Evolutionary conservation across 2,113 vertebrate species (phyloP).

Genomic region (Mellivora capensis): DNA sequence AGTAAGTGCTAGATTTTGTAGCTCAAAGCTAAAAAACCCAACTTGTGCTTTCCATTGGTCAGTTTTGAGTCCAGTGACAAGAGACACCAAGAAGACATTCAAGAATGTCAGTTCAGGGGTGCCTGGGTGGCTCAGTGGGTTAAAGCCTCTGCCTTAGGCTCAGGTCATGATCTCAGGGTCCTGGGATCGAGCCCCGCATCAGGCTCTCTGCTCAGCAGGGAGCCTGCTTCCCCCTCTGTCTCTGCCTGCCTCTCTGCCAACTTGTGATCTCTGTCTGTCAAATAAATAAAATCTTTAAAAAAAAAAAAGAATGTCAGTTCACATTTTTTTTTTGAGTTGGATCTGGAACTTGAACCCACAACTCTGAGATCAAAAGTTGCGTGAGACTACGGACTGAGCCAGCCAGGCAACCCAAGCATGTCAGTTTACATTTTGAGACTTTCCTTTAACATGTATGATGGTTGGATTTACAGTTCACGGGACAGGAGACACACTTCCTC

Average conservation of each 20-base stretch:
- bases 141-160: too few species aligned
- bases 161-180: too few species aligned
- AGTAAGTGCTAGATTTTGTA: neutral
- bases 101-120: neutral
- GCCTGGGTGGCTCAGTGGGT: too few species aligned
- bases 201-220: too few species aligned
- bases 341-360: constrained; percentile 76
- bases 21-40: neutral
- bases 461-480: neutral
- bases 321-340: neutral
- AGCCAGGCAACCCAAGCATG: constrained; percentile 53
- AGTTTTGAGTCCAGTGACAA: constrained; percentile 4
- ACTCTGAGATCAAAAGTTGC: constrained; percentile 84
- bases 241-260: too few species aligned
- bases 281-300: too few species aligned
- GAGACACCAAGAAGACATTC: neutral
- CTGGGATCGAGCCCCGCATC: too few species aligned
- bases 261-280: too few species aligned
- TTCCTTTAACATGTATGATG: neutral
- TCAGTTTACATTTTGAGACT: neutral
- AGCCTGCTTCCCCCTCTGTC: too few species aligned
- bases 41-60: neutral
- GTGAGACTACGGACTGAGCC: constrained; percentile 83
- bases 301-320: neutral
- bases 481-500: constrained; percentile 24